Evolutionary conservation across 1,140 invertebrate genomes (phyloP).

Genomic region (Battus philenor): DNA sequence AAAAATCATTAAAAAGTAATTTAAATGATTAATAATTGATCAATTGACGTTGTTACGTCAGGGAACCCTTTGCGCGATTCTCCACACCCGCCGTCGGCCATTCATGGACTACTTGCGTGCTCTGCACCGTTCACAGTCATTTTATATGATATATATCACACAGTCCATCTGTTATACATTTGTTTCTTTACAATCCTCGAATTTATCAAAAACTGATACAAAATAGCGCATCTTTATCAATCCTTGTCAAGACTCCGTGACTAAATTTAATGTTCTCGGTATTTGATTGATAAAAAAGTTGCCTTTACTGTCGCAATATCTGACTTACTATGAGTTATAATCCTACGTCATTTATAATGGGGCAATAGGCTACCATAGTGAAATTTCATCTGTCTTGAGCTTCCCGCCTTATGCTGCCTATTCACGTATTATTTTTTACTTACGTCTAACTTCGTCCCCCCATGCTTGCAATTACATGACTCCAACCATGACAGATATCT

Average conservation of each 20-base stretch:
- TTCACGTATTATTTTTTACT: too few species aligned
- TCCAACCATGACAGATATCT: too few species aligned
- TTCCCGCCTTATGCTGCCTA: too few species aligned
- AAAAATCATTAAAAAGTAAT: too few species aligned
- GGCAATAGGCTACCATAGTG: too few species aligned
- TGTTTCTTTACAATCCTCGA: background rate
- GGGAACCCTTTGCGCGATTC: slow-evolving; percentile 15
- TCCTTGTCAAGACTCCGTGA: background rate
- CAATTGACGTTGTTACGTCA: background rate
- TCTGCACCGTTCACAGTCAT: background rate
- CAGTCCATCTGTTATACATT: background rate
- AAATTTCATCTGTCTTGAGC: too few species aligned
- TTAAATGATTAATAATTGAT: too few species aligned
- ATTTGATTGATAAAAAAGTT: background rate
- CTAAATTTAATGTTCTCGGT: background rate
- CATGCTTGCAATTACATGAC: too few species aligned
- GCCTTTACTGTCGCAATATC: too few species aligned
- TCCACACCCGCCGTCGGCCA: slow-evolving; percentile 1
- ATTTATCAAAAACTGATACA: background rate
- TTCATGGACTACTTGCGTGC: background rate
- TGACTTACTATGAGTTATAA: too few species aligned
- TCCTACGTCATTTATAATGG: too few species aligned
- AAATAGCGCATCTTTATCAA: slow-evolving; percentile 2
- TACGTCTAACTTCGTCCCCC: too few species aligned
- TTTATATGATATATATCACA: slow-evolving; percentile 9